phyloP scores from a whole-genome alignment of 2,113 vertebrate genomes.

The Morone chrysops region DNA sequence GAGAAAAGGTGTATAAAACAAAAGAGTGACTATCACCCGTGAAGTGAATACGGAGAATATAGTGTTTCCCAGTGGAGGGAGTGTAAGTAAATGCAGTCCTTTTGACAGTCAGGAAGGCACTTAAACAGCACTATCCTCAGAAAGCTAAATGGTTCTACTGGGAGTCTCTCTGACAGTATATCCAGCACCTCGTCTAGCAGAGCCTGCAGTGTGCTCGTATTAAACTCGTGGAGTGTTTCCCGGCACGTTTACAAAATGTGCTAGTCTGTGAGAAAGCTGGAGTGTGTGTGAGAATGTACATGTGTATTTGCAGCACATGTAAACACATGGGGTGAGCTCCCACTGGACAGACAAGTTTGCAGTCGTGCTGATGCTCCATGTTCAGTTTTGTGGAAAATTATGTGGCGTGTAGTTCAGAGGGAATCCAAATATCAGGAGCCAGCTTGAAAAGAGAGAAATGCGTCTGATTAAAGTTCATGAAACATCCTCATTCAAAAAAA shows the following conservation, averaged over 20 bases:
- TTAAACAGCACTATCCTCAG: conserved; percentile 13
- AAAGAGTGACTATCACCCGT: conserved; percentile 7
- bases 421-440: neutral
- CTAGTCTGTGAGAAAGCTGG: conserved; percentile 55
- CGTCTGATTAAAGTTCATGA: neutral
- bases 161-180: conserved; percentile 34
- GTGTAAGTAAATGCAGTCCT: conserved; percentile 32
- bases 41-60: conserved; percentile 23
- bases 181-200: conserved; percentile 5
- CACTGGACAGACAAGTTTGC: conserved; percentile 50
- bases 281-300: conserved; percentile 37
- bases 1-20: conserved; percentile 18
- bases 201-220: conserved; percentile 26
- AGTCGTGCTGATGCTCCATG: conserved; percentile 17
- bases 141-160: conserved; percentile 51
- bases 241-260: conserved; percentile 52
- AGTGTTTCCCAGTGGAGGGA: conserved; percentile 23
- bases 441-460: neutral
- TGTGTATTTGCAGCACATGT: conserved; percentile 41
- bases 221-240: conserved; percentile 27
- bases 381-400: neutral
- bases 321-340: conserved; percentile 60
- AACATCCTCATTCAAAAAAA: neutral
- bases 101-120: conserved; percentile 36
- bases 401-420: neutral